These are phyloP conservation scores for Halocynthia aurantium DNA, from an alignment of 23 tunicate genomes.

Conservation along the genomic window DNA sequence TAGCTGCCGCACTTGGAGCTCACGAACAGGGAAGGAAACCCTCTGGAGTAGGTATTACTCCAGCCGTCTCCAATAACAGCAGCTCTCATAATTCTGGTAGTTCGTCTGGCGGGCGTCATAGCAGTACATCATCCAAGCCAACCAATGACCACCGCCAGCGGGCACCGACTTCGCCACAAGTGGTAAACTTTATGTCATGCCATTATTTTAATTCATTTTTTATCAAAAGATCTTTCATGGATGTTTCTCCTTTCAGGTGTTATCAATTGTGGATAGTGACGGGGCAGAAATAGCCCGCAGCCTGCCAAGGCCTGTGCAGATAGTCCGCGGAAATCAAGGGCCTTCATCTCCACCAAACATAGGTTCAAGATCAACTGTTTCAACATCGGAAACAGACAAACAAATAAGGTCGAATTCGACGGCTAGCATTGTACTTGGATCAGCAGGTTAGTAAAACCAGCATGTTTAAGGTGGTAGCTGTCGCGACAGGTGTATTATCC, in stretches of 20 bases:
- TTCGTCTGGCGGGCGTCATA: background rate
- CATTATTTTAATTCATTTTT: too few species aligned
- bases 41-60: too few species aligned
- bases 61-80: too few species aligned
- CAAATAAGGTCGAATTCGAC: background rate
- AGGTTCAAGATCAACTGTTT: too few species aligned
- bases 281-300: slow-evolving; percentile 8
- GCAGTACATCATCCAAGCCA: background rate
- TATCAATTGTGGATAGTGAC: slow-evolving; percentile 8
- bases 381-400: background rate
- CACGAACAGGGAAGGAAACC: too few species aligned
- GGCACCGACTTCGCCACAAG: background rate
- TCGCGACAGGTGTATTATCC: background rate
- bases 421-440: background rate
- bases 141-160: slow-evolving; percentile 1
- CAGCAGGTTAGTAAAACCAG: background rate
- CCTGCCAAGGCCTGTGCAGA: slow-evolving; percentile 6
- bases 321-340: slow-evolving; percentile 1
- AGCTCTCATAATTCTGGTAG: too few species aligned
- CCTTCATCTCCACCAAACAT: too few species aligned
- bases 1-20: too few species aligned
- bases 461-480: background rate
- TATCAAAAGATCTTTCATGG: too few species aligned
- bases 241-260: background rate
- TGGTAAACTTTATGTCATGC: background rate